These are phyloP conservation scores for Pseudococcus longispinus DNA, from an alignment of 2,888 invertebrate genomes.

Conservation along the genomic window DNA sequence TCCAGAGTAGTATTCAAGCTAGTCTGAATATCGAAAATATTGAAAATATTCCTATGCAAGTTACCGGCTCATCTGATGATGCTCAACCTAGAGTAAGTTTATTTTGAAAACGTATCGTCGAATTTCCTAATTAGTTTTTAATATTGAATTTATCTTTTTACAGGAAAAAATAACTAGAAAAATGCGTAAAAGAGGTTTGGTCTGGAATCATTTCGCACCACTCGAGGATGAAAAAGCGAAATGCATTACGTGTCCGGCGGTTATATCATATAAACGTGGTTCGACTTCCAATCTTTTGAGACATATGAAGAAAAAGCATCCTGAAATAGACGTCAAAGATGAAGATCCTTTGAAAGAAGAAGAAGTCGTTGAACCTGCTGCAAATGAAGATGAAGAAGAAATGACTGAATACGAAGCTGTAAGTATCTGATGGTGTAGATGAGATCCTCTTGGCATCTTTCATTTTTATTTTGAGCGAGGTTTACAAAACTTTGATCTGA, in stretches of 20 bases:
- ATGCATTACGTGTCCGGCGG: constrained; percentile 49
- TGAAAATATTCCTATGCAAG: constrained; percentile 50
- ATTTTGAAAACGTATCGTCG: background rate
- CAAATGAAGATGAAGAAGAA: constrained; percentile 31
- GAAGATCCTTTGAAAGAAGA: constrained; percentile 45
- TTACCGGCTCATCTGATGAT: background rate
- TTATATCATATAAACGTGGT: constrained; percentile 53
- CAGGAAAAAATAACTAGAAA: constrained; percentile 49
- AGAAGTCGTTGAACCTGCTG: background rate
- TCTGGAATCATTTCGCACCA: constrained; percentile 52
- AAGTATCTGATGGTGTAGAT: background rate
- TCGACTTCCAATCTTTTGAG: constrained; percentile 52
- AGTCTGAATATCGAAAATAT: constrained; percentile 51
- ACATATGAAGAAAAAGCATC: constrained; percentile 56
- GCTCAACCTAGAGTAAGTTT: background rate
- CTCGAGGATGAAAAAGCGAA: constrained; percentile 50
- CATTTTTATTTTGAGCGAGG: background rate
- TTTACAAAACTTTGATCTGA: background rate
- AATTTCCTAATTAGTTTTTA: background rate
- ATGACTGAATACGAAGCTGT: background rate
- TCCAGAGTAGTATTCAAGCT: background rate
- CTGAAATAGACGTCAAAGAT: constrained; percentile 45
- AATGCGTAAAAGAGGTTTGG: constrained; percentile 50
- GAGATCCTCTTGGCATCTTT: background rate
- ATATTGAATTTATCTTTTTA: background rate